Base-by-base conservation (phyloP, 2,888 invertebrate species). In the Taenaris catops region DNA sequence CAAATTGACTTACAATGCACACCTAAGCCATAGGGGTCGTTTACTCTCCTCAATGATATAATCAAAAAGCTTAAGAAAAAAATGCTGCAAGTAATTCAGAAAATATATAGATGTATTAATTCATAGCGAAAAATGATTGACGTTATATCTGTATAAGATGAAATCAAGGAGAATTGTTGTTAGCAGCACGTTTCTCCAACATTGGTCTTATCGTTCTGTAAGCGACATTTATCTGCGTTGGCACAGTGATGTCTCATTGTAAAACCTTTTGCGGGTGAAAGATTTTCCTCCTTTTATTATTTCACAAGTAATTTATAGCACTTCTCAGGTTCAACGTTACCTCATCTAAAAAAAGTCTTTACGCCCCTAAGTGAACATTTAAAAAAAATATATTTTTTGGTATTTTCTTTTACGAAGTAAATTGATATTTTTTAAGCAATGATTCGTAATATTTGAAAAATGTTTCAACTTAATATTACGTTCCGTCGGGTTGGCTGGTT, bases 241-340 rank as follows among this genome's bases (percentile, higher is more conserved):
- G 50, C 39, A 38, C 31, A 24, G 52, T 61, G 66, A 66, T 65
- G 69, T 65, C 69, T 67, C 73, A 76, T 75, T 73, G 71, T 71
- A 68, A 75, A 75, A 66, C 31, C 72, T 69, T 70, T 76, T 70
- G 70, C 56, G 69, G 63, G 63, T 70, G 71, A 75, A 74, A 76
- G 70, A 70, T 75, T 74, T 75, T 66, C 61, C 65, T 70, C 64
- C 58, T 75, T 72, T 72, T 75, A 78, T 78, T 76, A 75, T 80
- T 74, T 76, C 67, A 74, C 67, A 71, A 68, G 63, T 71, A 78
- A 79, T 79, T 81, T 80, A 79, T 76, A 67, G 63, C 67, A 67
- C 67, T 67, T 65, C 56, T 73, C 63, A 64, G 40, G 41, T 48
- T 51, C 41, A 48, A 47, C 45, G 44, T 46, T 53, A 48, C 27